These are phyloP conservation scores for Phrynocephalus forsythii DNA, from an alignment of 2,797 vertebrate species.

Conservation along the genomic window DNA sequence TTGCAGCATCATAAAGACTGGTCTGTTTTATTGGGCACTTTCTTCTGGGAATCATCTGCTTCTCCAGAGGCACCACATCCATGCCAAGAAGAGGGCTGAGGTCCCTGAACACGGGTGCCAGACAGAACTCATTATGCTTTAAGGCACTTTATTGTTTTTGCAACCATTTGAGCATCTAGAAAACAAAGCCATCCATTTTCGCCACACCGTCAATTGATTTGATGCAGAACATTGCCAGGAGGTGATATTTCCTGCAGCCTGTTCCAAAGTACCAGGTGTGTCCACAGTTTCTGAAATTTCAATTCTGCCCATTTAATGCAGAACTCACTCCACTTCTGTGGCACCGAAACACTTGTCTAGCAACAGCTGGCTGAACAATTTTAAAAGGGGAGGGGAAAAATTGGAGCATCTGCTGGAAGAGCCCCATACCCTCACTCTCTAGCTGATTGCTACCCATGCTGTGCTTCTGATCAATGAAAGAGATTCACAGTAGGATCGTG, in stretches of 20 bases:
- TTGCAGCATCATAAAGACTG: too few relatives aligned
- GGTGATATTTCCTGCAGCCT: neutral
- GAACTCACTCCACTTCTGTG: neutral
- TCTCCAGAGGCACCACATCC: too few relatives aligned
- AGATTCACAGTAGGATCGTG: neutral
- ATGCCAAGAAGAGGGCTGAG: too few relatives aligned
- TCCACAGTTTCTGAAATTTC: neutral
- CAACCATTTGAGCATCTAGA: neutral
- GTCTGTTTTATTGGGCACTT: too few relatives aligned
- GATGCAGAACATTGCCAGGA: neutral
- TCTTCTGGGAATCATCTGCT: too few relatives aligned
- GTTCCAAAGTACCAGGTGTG: conserved; percentile 8
- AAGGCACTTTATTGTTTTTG: neutral
- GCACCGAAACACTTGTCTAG: neutral
- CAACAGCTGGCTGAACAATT: conserved; percentile 5
- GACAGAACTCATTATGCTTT: too few relatives aligned
- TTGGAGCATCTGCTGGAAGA: neutral
- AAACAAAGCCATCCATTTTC: neutral
- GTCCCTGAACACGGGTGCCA: too few relatives aligned
- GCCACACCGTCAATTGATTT: neutral
- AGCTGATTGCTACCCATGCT: neutral
- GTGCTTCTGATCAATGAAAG: neutral
- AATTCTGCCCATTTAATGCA: conserved; percentile 8
- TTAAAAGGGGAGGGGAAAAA: neutral
- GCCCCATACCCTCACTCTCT: neutral